Evolutionary conservation across 2,888 invertebrate species (phyloP).

Genomic region (Empis stercorea): DNA sequence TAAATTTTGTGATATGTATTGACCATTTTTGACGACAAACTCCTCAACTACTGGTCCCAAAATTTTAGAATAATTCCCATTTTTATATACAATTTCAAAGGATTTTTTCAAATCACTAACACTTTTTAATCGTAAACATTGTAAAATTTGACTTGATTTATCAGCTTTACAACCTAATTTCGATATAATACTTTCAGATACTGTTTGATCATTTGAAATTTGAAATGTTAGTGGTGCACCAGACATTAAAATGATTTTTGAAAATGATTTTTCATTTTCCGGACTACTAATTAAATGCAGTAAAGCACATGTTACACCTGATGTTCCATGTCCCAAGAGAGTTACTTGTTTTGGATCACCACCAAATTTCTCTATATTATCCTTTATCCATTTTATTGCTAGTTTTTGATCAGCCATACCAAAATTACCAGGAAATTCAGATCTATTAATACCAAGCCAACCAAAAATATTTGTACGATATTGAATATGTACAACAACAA

Average conservation of each 20-base stretch:
- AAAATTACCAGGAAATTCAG: conserved; percentile 57
- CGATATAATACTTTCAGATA: conserved; percentile 35
- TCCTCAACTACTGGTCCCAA: conserved; percentile 50
- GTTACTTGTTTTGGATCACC: conserved; percentile 71
- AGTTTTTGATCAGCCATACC: conserved; percentile 76
- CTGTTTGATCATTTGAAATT: conserved; percentile 22
- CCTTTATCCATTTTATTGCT: conserved; percentile 62
- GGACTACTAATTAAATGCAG: conserved; percentile 56
- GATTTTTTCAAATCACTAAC: conserved; percentile 46
- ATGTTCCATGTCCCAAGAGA: conserved; percentile 63
- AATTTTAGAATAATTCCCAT: conserved; percentile 43
- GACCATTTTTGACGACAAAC: conserved; percentile 10
- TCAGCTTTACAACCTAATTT: conserved; percentile 43
- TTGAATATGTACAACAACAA: conserved; percentile 55
- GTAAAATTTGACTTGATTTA: conserved; percentile 38
- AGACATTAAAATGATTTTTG: conserved; percentile 57
- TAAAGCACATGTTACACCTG: conserved; percentile 57
- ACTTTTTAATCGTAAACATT: conserved; percentile 49
- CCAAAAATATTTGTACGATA: conserved; percentile 60
- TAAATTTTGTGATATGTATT: conserved; percentile 33
- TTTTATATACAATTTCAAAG: conserved; percentile 45
- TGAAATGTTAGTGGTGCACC: conserved; percentile 22
- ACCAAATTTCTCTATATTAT: conserved; percentile 66
- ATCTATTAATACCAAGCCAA: conserved; percentile 43
- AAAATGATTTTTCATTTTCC: conserved; percentile 42